Conservation (phyloP, 2,797 vertebrate genomes). For the Psittacula echo region DNA sequence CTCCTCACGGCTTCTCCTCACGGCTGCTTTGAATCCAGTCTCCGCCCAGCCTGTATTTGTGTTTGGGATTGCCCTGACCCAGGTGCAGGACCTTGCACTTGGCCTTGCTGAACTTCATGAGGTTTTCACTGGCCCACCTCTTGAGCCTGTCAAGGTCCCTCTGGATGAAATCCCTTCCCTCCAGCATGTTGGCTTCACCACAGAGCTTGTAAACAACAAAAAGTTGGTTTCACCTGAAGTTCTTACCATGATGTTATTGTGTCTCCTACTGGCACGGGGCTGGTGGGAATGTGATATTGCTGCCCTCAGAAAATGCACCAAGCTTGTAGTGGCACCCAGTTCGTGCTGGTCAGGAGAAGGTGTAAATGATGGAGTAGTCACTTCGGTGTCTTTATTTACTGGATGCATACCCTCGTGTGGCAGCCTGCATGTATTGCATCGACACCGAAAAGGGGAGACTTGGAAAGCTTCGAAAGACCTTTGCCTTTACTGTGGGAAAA, state of each 20-base stretch:
- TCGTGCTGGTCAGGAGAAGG: neutral
- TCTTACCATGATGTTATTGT: neutral
- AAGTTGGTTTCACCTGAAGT: neutral
- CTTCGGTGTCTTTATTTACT: neutral
- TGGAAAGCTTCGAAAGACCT: neutral
- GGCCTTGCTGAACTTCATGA: neutral
- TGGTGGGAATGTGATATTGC: neutral
- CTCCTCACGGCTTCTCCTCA: neutral
- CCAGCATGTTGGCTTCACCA: neutral
- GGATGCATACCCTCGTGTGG: slow-evolving; percentile 37
- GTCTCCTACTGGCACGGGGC: neutral
- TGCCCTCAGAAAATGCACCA: neutral
- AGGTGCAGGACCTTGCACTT: neutral
- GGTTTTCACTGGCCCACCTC: neutral
- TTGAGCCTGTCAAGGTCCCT: neutral
- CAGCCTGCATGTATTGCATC: neutral
- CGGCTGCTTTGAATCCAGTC: neutral
- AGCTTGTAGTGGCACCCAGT: neutral
- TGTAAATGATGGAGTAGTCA: neutral
- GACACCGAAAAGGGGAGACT: neutral
- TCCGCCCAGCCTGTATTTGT: neutral
- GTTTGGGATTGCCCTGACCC: neutral
- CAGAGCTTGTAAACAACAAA: neutral
- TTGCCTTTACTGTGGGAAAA: neutral
- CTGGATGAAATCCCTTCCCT: neutral